Evolutionary conservation across 2,888 invertebrate species (phyloP), one percentile per base, ranked within the genome.

Genomic region (Latrodectus hesperus): DNA sequence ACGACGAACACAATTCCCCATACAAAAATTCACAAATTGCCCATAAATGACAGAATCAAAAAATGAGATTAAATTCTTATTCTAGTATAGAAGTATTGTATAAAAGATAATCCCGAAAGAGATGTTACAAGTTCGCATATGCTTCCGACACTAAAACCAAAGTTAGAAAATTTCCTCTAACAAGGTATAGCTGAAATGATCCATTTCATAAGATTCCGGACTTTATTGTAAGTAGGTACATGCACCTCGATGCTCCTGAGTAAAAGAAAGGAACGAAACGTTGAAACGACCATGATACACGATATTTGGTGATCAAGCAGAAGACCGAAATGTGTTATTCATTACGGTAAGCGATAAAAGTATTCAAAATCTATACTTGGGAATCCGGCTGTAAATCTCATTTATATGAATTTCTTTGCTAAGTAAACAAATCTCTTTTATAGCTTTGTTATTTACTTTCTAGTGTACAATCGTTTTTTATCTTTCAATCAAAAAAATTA

Each of bases 271-370:
- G 22, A 71, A 79, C n/a, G 26, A 71, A 70, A 60, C 38, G 17
- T 12, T 64, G 73, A 84, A 84, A 84, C 73, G 78, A 84, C 76
- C 73, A 67, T 68, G 68, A 52, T 67, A 68, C 84, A 84, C 84
- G 84, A 84, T 53, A 84, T 78, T 71, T 55, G 84, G 84, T 79
- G 84, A 84, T 84, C 84, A 84, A 55, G 73, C 22, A 79, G 68
- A 73, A 65, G 55, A 64, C 17, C 49, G 79, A 78, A 84, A 60
- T 73, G 74, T 53, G 79, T 72, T 51, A 60, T 74, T 84, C 77
- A 78, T 75, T 82, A 60, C 17, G 22, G 10, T 60, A 60, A 12
- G 60, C n/a, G 60, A 60, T 60, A 60, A 12, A 60, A 16, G n/a
- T 60, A n/a, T 60, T 60, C n/a, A n/a, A 60, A 60, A 60, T 38